These are phyloP conservation scores for Drosophila leonis DNA, from an alignment of 2,888 invertebrate species.

Conservation along the genomic window DNA sequence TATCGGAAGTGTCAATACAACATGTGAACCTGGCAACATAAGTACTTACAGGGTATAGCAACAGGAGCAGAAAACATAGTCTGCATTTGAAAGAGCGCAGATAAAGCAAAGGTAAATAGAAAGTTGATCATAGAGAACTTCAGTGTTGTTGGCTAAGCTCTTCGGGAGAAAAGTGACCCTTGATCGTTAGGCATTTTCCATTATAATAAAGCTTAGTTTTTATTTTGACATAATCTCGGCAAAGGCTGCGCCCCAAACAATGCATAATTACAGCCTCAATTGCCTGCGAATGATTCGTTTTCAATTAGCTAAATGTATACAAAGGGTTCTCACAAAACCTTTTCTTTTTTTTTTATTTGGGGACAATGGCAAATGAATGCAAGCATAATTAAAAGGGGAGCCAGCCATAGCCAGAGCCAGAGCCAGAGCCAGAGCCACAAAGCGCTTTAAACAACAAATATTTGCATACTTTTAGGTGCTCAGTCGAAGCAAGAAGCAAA, in stretches of 20 bases:
- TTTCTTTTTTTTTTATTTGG: not conserved
- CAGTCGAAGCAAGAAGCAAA: not conserved
- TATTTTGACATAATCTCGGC: not conserved
- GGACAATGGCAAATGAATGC: slow-evolving; percentile 30
- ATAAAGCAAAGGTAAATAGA: no score
- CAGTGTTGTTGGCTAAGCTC: not conserved
- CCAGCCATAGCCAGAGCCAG: not conserved
- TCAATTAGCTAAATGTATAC: slow-evolving; percentile 21
- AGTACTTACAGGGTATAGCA: not conserved
- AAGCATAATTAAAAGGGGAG: slow-evolving; percentile 6
- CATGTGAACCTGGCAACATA: not conserved
- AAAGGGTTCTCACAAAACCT: slow-evolving; percentile 7
- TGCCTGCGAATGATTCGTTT: slow-evolving; percentile 4
- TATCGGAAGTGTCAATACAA: not conserved
- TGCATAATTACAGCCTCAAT: slow-evolving; percentile 2
- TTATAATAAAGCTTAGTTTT: not conserved
- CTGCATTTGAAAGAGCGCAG: not conserved
- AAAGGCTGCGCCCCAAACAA: not conserved
- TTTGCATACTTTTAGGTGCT: slow-evolving; percentile 10
- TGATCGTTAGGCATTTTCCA: not conserved
- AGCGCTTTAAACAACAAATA: slow-evolving; percentile 4
- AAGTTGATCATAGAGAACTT: not conserved
- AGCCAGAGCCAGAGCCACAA: not conserved
- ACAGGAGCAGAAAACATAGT: not conserved
- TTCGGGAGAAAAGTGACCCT: not conserved